Base-by-base conservation (phyloP, 2,888 invertebrate genomes). In the Oscheius sp. region DNA sequence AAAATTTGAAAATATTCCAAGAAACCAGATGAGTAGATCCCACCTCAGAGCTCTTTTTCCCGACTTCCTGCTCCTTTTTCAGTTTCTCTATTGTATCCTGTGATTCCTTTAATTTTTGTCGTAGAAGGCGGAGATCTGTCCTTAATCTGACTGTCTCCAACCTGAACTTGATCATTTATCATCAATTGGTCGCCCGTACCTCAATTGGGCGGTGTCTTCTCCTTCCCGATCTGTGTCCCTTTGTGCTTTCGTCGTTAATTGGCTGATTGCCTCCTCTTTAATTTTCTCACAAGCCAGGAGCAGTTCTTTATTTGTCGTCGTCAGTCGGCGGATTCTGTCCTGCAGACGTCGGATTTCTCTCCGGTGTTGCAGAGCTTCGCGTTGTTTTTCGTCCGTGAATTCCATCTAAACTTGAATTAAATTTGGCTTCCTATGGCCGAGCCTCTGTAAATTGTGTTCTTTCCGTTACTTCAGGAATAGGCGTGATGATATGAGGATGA, bases 231-330 rank as follows among this genome's bases (percentile, higher is more conserved):
- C 52, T n/a, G 9, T 49, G 13, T 35, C 21, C 21, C 66, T 49
- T 52, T 66, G 16, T 23, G 70, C 12, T 53, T 77, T 77, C 1
- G 75, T 64, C 3, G 74, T 72, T 41, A 81, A 71, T 52, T 81
- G 77, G 23, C 59, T 53, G 12, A 81, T 45, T 3, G 82, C 80
- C 45, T 82, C 82, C 25, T 76, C 76, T 61, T 77, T 80, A 25
- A 82, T 82, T 29, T 76, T 69, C 68, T 82, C 80, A 70, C 82
- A 82, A 43, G 82, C 77, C 6, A 59, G 52, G 27, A 79, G 21
- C n/a, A 82, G 68, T 35, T 78, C 76, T 71, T 77, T 77, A 55
- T 81, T 81, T n/a, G 73, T 68, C 41, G 64, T 74, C 6, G 76
- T 74, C 49, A 79, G 53, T 49, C 74, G 49, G 21, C 72, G 66